phyloP scores from a whole-genome alignment of 2,113 vertebrate species.

The Camelus dromedarius region DNA sequence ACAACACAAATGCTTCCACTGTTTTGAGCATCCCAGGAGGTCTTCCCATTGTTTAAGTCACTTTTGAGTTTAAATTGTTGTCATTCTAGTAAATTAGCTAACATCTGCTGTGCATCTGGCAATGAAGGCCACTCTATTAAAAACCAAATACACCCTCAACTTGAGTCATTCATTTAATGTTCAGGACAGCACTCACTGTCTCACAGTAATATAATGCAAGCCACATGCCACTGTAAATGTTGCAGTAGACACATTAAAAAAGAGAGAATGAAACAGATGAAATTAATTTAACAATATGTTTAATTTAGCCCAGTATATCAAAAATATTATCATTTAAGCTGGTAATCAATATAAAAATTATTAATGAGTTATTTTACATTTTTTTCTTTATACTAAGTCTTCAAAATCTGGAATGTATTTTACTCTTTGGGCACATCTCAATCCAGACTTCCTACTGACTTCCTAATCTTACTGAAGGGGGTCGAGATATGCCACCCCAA shows the following conservation, averaged over 20 bases:
- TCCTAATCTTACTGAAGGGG: neutral
- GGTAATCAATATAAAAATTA: neutral
- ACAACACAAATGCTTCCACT: neutral
- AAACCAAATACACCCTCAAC: neutral
- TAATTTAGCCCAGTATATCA: neutral
- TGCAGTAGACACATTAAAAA: neutral
- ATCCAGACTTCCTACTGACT: neutral
- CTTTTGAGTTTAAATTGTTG: conserved; percentile 29
- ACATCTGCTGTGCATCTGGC: neutral
- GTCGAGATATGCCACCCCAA: neutral
- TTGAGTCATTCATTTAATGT: conserved; percentile 38
- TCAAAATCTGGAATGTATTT: conserved; percentile 14
- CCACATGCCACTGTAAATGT: neutral
- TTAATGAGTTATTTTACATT: neutral
- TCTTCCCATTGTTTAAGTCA: neutral
- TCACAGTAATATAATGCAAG: neutral
- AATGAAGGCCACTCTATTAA: neutral
- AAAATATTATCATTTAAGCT: conserved; percentile 8
- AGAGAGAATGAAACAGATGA: neutral
- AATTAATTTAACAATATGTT: neutral
- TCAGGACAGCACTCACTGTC: neutral
- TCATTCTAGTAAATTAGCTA: conserved; percentile 34
- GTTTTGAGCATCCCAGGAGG: neutral
- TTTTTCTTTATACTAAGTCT: neutral
- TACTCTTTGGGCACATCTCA: neutral